phyloP scores from a whole-genome alignment of 1,140 invertebrate genomes.

The Yoshiicerus persimilis region DNA sequence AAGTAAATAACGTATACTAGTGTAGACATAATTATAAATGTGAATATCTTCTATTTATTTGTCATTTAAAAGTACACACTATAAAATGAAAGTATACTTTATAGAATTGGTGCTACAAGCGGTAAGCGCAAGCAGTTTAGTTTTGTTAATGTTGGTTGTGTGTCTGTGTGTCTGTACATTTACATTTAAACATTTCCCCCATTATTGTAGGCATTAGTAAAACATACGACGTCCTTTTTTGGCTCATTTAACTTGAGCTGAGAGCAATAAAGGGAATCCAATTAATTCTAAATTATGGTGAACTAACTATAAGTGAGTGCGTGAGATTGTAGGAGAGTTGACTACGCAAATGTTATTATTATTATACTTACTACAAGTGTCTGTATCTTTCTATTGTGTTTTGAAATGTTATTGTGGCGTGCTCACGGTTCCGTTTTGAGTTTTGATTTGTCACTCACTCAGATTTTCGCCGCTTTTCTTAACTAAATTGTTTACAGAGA shows the following conservation, averaged over 20 bases:
- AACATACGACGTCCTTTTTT: background rate
- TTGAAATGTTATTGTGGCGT: background rate
- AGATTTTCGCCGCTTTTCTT: background rate
- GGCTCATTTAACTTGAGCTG: conserved; percentile 3
- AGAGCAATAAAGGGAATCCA: background rate
- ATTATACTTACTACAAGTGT: background rate
- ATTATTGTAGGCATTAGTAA: background rate
- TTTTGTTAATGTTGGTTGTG: background rate
- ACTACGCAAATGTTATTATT: background rate
- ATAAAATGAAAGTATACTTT: no score
- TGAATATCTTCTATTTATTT: no score
- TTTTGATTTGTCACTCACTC: background rate
- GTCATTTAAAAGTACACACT: no score
- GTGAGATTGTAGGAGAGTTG: background rate
- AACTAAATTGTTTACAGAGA: background rate
- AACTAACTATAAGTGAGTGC: background rate
- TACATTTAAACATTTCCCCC: background rate
- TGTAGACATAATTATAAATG: no score
- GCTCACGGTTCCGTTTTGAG: background rate
- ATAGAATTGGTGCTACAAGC: no score
- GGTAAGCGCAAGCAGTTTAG: no score
- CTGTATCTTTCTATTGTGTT: background rate
- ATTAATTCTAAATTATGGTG: conserved; percentile 10
- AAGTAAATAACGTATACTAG: background rate
- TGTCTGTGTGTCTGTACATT: background rate